Evolutionary conservation across 2,888 invertebrate species (phyloP).

Genomic region (Cerastis leucographa): DNA sequence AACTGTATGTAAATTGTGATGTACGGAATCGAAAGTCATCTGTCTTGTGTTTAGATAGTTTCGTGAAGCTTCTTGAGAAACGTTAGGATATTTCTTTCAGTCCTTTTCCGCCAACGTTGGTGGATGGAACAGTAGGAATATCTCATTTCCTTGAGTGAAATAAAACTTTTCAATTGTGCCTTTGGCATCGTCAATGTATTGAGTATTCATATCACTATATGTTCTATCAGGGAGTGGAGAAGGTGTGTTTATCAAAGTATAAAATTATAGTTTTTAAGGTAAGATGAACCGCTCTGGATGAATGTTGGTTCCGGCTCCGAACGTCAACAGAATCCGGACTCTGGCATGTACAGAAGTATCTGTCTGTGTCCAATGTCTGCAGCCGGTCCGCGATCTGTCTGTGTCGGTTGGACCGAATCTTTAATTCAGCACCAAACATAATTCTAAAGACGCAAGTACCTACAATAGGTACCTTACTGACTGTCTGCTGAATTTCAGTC

Average conservation of each 20-base stretch:
- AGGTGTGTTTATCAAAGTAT: background rate
- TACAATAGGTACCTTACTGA: background rate
- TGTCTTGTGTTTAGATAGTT: conserved; percentile 28
- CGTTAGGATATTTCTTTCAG: background rate
- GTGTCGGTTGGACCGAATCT: background rate
- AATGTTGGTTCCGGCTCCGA: background rate
- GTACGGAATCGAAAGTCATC: conserved; percentile 18
- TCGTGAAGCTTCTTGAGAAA: background rate
- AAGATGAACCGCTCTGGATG: background rate
- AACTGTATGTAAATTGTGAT: conserved; percentile 39
- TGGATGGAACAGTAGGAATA: background rate
- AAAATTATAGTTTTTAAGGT: background rate
- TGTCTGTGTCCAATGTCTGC: background rate
- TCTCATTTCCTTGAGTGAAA: background rate
- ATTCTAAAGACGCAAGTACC: background rate
- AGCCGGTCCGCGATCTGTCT: background rate
- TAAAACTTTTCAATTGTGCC: background rate
- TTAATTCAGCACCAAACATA: background rate
- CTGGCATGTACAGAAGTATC: background rate
- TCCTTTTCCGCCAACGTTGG: background rate
- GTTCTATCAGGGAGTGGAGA: background rate
- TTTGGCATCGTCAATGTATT: background rate
- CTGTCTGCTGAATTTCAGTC: background rate
- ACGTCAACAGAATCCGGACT: background rate
- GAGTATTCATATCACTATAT: too few relatives aligned